Conservation (phyloP, 1,140 invertebrate genomes). For the Maconellicoccus hirsutus region DNA sequence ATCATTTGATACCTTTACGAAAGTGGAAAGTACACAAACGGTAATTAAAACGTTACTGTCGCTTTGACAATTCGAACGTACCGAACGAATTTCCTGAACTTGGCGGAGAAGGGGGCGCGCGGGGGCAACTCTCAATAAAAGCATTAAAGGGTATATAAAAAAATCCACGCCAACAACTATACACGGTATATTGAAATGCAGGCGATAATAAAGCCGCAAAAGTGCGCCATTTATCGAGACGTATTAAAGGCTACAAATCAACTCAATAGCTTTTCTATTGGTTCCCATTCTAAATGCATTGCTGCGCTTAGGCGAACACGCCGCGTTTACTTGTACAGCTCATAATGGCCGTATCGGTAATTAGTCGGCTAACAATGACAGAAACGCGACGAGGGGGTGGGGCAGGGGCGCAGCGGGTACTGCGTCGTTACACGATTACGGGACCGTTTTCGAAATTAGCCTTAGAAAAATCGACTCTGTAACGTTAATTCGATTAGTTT, state of each 20-base stretch:
- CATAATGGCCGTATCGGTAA: not conserved
- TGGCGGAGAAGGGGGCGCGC: too few relatives aligned
- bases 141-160: too few relatives aligned
- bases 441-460: not conserved
- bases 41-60: too few relatives aligned
- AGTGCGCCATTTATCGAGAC: not conserved
- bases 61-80: too few relatives aligned
- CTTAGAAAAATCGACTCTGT: not conserved
- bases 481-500: not conserved
- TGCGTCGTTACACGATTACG: not conserved
- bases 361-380: not conserved
- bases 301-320: too few relatives aligned
- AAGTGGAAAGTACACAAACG: too few relatives aligned
- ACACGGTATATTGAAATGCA: not conserved
- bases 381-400: not conserved
- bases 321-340: not conserved
- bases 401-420: not conserved
- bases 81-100: too few relatives aligned
- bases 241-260: conserved; percentile 5
- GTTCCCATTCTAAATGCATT: not conserved
- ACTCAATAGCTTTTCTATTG: not conserved
- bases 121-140: too few relatives aligned
- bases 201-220: conserved; percentile 3
- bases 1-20: too few relatives aligned
- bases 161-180: too few relatives aligned